Conservation (phyloP, 2,888 invertebrate species). For the Geophilus truncorum region DNA sequence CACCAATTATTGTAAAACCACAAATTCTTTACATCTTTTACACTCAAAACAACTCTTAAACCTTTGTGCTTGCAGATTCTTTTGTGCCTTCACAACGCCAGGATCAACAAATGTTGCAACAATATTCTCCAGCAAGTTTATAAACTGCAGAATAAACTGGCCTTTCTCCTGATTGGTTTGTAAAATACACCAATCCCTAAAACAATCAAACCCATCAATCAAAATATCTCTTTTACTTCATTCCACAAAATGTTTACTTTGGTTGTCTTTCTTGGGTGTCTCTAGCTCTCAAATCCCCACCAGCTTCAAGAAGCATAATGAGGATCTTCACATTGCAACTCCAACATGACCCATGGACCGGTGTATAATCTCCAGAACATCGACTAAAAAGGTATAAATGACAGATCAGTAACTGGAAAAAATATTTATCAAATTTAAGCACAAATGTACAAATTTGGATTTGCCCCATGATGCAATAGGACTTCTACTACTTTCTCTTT, state of each 20-base stretch:
- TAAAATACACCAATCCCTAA: background rate
- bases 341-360: constrained; percentile 50
- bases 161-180: background rate
- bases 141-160: background rate
- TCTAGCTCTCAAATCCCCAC: constrained; percentile 50
- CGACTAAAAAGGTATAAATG: constrained; percentile 37
- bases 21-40: no score
- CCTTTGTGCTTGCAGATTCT: background rate
- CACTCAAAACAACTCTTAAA: background rate
- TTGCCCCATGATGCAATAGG: constrained; percentile 48
- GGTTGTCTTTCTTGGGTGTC: constrained; percentile 48
- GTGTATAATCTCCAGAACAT: constrained; percentile 48
- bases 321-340: constrained; percentile 46
- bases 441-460: constrained; percentile 48
- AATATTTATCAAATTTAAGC: background rate
- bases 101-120: background rate
- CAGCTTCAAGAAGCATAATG: constrained; percentile 46
- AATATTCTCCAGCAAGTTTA: background rate
- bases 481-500: constrained; percentile 44
- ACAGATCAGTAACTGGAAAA: background rate
- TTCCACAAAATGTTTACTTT: no score
- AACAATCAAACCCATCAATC: no score
- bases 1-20: no score
- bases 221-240: background rate
- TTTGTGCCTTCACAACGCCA: background rate